Conservation (phyloP, 1,140 invertebrate genomes). For the Calosoma granatense region DNA sequence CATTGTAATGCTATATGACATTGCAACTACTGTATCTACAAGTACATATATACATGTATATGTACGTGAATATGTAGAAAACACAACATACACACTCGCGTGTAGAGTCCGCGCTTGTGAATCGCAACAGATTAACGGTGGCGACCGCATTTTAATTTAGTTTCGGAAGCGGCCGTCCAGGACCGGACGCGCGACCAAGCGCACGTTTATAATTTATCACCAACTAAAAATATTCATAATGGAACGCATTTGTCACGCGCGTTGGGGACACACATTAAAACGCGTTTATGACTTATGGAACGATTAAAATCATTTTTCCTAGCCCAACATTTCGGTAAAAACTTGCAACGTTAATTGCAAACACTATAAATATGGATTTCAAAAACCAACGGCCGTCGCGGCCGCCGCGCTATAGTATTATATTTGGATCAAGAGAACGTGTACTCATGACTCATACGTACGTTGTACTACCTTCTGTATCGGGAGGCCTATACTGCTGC, state of each 20-base stretch:
- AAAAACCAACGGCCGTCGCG: too few relatives aligned
- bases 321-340: neutral
- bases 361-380: neutral
- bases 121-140: slow-evolving; percentile 4
- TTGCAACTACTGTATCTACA: too few relatives aligned
- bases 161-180: slow-evolving; percentile 1
- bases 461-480: neutral
- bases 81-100: too few relatives aligned
- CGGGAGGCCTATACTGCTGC: neutral
- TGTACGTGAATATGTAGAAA: too few relatives aligned
- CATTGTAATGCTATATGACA: too few relatives aligned
- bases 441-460: neutral
- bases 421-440: neutral
- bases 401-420: too few relatives aligned
- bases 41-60: too few relatives aligned
- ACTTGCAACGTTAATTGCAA: neutral
- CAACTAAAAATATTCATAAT: slow-evolving; percentile 9
- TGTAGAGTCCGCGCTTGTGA: neutral
- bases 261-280: neutral
- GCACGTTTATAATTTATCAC: neutral
- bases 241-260: neutral
- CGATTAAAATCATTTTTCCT: neutral
- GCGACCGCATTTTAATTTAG: slow-evolving; percentile 6
- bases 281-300: neutral
- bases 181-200: neutral